A percentile compares a stretch with the other conserved stretches of the same genome.
phyloP scores from a whole-genome alignment of 92 coral and sea anemone species.

The Siderastrea radians region DNA sequence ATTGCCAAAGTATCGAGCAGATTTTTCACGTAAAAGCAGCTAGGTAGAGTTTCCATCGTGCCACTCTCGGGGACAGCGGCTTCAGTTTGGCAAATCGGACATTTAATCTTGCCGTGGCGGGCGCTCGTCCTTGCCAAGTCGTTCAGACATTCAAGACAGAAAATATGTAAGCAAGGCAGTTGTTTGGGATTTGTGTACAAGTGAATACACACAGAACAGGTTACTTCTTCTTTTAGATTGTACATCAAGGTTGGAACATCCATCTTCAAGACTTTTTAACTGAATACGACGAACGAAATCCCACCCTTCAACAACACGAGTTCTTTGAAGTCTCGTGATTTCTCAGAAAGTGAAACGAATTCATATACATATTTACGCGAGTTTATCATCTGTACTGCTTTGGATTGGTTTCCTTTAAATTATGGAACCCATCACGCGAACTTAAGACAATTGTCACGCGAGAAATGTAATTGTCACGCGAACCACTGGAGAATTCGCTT shows the following conservation, averaged over 20 bases:
- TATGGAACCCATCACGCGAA: too few relatives aligned
- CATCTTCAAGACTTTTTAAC: not conserved
- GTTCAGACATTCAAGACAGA: slow-evolving; percentile 58
- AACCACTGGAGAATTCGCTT: too few relatives aligned
- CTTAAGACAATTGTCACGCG: too few relatives aligned
- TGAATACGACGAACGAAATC: too few relatives aligned
- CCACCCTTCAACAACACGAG: not conserved
- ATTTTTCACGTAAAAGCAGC: slow-evolving; percentile 53
- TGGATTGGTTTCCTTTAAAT: too few relatives aligned
- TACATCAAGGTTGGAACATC: slow-evolving; percentile 31
- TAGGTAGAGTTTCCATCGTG: slow-evolving; percentile 34
- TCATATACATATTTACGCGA: too few relatives aligned
- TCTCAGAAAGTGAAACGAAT: not conserved
- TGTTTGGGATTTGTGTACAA: slow-evolving; percentile 49
- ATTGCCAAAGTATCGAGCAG: slow-evolving; percentile 52
- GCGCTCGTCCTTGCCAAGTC: slow-evolving; percentile 23
- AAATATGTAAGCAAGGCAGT: slow-evolving; percentile 60
- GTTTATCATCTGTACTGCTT: not conserved
- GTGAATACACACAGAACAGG: slow-evolving; percentile 52
- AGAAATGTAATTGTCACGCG: too few relatives aligned
- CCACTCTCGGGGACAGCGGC: slow-evolving; percentile 31
- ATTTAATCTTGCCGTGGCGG: slow-evolving; percentile 31
- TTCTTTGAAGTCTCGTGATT: not conserved
- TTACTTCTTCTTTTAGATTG: slow-evolving; percentile 41
- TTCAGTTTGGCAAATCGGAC: slow-evolving; percentile 7